phyloP scores from a whole-genome alignment of 2,888 invertebrate species.

The Zaprionus obscuricornis region DNA sequence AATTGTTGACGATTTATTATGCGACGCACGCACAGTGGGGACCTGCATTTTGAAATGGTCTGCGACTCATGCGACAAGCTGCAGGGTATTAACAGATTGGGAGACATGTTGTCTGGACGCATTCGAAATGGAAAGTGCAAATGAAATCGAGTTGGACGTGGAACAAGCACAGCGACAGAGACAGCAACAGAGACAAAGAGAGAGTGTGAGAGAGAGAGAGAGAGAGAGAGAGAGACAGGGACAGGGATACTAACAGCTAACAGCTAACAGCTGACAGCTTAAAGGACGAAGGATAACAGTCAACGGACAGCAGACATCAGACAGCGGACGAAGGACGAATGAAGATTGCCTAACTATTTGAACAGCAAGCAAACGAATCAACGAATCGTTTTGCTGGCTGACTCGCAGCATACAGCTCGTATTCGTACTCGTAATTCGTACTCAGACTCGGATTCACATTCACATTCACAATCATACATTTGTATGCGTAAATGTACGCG shows the following conservation, averaged over 20 bases:
- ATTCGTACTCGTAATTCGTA: no score
- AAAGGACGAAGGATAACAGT: constrained; percentile 7
- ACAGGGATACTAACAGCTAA: constrained; percentile 32
- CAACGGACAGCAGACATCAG: constrained; percentile 23
- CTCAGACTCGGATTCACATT: no score
- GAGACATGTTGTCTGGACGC: constrained; percentile 45
- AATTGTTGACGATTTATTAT: no score
- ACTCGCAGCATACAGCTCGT: no score
- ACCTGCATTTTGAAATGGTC: neutral
- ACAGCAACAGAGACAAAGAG: neutral
- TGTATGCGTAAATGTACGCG: constrained; percentile 8
- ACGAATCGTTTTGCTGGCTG: no score
- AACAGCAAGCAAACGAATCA: neutral
- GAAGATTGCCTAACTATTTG: no score
- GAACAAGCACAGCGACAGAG: neutral
- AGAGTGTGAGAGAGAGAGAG: no score
- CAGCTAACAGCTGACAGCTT: constrained; percentile 20
- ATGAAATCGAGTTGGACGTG: constrained; percentile 46
- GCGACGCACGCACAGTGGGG: constrained; percentile 4
- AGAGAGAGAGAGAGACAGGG: no score
- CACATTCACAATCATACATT: no score
- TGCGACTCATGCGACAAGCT: no score
- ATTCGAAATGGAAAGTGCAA: constrained; percentile 58
- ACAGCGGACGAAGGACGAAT: constrained; percentile 3
- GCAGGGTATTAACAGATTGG: constrained; percentile 39